Base-by-base conservation (phyloP, 2,113 vertebrate genomes). In the Cinclus mexicanus region DNA sequence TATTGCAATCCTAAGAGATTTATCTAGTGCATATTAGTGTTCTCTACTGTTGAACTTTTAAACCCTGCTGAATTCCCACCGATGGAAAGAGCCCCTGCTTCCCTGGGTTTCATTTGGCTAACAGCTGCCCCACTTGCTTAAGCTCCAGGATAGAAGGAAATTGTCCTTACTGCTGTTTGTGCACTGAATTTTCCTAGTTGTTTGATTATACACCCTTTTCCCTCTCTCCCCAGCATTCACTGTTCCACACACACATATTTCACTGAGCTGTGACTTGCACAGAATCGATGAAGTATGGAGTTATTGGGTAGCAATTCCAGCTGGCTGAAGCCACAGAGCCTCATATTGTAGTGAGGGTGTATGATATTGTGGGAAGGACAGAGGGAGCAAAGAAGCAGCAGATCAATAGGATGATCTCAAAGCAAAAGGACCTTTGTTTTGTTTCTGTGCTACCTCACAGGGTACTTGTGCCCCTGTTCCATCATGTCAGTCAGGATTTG, bases 181-280 rank as follows among this genome's bases (percentile, higher is more conserved):
- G 39, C 35, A 20, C 20, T 2, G 1, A 28, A 9, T 81, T 83
- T 67, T 33, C 42, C 33, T n/a, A 2, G 19, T 19, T 50, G 12
- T 24, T 70, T 52, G 9, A 22, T 60, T 22, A 3, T 7, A 17
- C 9, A 9, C 4, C 10, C 4, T 39, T 79, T 65, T 24, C 18
- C 13, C 7, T 7, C 13, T 39, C 23, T 61, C 12, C 28, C 7
- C 28, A 70, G 0, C 22, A 74, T 70, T 33, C 0, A 0, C 24
- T 35, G 33, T 65, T 63, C 35, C 2, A 3, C 61, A 50, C 61
- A 50, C n/a, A 12, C 3, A 0, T 31, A 7, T 72, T 61, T 76
- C 22, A 3, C 35, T 52, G 57, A 63, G 41, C 60, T 65, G 50
- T 23, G 82, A 14, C 21, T 65, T 70, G 23, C 46, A 74, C 29